phyloP scores from a whole-genome alignment of 2,113 vertebrate genomes.

The Cephalopholis sonnerati region DNA sequence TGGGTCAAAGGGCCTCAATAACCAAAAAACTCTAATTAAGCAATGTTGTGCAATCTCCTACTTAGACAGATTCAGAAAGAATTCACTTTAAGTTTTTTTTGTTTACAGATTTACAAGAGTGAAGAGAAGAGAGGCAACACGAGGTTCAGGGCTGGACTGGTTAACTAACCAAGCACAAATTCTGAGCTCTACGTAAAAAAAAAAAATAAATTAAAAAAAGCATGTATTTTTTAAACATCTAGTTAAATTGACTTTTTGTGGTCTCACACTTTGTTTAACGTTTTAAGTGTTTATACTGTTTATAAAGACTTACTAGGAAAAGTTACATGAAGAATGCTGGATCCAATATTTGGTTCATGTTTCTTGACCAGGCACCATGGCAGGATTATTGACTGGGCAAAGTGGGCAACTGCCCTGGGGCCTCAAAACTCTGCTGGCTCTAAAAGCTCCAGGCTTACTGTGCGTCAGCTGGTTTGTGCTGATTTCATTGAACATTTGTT shows the following conservation, averaged over 20 bases:
- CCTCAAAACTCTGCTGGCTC: not conserved
- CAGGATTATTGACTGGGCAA: not conserved
- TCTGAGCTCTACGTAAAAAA: not conserved
- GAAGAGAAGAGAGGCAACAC: not conserved
- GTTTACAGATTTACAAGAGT: not conserved
- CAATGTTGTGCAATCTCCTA: too few species aligned
- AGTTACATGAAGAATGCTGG: not conserved
- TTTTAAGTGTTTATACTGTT: not conserved
- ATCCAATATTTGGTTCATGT: not conserved
- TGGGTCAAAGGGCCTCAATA: not conserved
- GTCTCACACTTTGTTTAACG: not conserved
- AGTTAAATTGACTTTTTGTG: not conserved
- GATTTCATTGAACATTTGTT: slow-evolving; percentile 13
- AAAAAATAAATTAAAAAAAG: not conserved
- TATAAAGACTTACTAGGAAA: not conserved
- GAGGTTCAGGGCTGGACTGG: not conserved
- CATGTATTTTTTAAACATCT: not conserved
- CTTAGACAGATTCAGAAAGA: not conserved
- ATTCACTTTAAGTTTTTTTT: too few species aligned
- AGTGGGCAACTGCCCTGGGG: not conserved
- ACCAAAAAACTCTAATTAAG: not conserved
- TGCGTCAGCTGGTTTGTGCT: slow-evolving; percentile 10
- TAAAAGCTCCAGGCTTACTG: slow-evolving; percentile 1
- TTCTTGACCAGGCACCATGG: not conserved
- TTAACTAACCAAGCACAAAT: not conserved